A percentile compares a stretch with the other conserved stretches of the same genome.
Evolutionary conservation across 2,113 vertebrate genomes (phyloP).

Genomic region (Sigmodon hispidus): DNA sequence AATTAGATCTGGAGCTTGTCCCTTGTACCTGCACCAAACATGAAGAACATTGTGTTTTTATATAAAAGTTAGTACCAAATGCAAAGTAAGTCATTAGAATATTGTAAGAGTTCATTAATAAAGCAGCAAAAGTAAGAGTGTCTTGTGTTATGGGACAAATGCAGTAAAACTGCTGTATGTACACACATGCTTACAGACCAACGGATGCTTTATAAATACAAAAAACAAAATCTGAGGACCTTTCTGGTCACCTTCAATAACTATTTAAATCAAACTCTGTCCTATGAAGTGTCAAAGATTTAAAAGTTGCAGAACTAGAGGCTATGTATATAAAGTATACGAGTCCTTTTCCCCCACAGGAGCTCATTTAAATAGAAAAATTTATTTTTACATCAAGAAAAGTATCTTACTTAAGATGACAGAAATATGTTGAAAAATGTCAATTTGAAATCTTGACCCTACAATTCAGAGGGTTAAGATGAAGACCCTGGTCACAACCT

Average conservation of each 20-base stretch:
- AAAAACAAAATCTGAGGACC: neutral
- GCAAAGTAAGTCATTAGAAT: conserved; percentile 75
- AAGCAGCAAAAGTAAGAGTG: conserved; percentile 70
- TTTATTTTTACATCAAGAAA: conserved; percentile 48
- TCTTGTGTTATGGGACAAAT: conserved; percentile 50
- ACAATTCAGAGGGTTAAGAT: conserved; percentile 30
- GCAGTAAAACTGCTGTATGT: conserved; percentile 13
- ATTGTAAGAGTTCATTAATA: conserved; percentile 78
- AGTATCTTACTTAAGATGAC: conserved; percentile 21
- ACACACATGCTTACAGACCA: conserved; percentile 41
- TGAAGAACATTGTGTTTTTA: conserved; percentile 74
- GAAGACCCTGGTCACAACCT: neutral
- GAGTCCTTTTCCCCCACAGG: neutral
- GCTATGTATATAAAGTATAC: neutral
- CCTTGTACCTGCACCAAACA: conserved; percentile 92
- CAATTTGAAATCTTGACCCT: conserved; percentile 10
- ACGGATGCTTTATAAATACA: neutral
- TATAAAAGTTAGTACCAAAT: conserved; percentile 75
- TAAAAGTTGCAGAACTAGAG: conserved; percentile 32
- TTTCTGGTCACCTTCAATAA: conserved; percentile 46
- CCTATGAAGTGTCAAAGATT: conserved; percentile 31
- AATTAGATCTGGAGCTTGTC: conserved; percentile 97
- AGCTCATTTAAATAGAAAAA: conserved; percentile 37
- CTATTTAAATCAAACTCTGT: conserved; percentile 54
- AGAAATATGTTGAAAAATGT: conserved; percentile 29